Base-by-base conservation (phyloP, 2,888 invertebrate genomes). In the Morpho achilles region DNA sequence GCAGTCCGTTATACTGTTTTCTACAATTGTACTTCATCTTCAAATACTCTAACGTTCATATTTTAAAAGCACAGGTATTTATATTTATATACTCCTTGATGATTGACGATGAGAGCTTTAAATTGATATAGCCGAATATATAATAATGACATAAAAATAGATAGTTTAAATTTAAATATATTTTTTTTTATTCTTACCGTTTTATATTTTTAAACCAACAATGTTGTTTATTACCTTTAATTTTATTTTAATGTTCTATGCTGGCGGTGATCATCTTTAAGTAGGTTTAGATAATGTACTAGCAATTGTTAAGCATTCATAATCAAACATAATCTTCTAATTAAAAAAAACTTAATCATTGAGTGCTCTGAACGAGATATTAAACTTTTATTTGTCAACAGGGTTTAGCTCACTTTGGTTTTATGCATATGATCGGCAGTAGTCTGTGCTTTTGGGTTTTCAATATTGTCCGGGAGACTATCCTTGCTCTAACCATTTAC, bases 391-490 rank as follows among this genome's bases (percentile, higher is more conserved):
- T 49, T 43, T 23, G 9, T 23, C 44, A 6, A 60, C 76, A 91
- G 86, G 91, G 91, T 56, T 65, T 95, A 42, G 94, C 94, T 1
- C 90, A 94, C 61, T 93, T 96, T 68, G 95, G 94, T 4, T 86
- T 96, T 60, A 96, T 96, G 95, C 96, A 96, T 76, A 93, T 95
- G 82, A 93, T 96, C 40, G 94, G 95, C 0, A 94, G 95, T 59
- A 95, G 95, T 70, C 80, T 96, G n/a, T 94, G 95, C 73, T 94
- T 96, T 73, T 96, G 96, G 96, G 79, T 95, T n/a, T 93, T 93
- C 74, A 94, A 95, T 3, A 95, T 96, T 62, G 91, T 95, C 9
- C 91, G 94, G 58, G 96, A 96, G 80, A 95, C 94, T 0, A 80
- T 94, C 32, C 93, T 95, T 56, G 93, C 94, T 1, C 80, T 95